These are phyloP conservation scores for Grantiella picta DNA, from an alignment of 2,113 vertebrate species.

Conservation along the genomic window DNA sequence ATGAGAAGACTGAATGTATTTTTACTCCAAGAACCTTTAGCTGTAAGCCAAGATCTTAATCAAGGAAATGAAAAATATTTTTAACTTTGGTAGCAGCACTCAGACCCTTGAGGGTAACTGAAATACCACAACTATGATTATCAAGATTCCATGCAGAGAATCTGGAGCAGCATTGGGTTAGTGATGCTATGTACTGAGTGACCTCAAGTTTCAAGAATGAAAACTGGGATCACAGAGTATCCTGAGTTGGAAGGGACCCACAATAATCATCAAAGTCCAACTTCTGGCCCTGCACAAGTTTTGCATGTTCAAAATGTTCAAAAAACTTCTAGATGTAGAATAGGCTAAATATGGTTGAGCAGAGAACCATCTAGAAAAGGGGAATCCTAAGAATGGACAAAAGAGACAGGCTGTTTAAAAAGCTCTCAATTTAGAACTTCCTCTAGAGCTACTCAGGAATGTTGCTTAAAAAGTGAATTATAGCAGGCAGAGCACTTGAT, in stretches of 20 bases:
- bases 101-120: not conserved
- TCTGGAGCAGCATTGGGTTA: not conserved
- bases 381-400: not conserved
- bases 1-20: constrained; percentile 44
- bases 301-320: not conserved
- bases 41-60: constrained; percentile 34
- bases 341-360: not conserved
- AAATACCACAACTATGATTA: not conserved
- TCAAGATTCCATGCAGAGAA: not conserved
- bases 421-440: not conserved
- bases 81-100: constrained; percentile 1
- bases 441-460: not conserved
- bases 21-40: constrained; percentile 18
- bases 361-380: not conserved
- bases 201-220: not conserved
- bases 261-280: not conserved
- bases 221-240: not conserved
- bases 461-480: not conserved
- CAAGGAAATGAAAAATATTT: constrained; percentile 39
- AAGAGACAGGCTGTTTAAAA: not conserved
- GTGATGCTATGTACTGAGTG: not conserved
- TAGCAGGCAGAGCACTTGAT: not conserved
- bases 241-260: not conserved
- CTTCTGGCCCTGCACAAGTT: not conserved
- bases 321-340: not conserved